A percentile compares a stretch with the other conserved stretches of the same genome.
Evolutionary conservation across 2,797 vertebrate genomes (phyloP).

Genomic region (Cichlasoma orientale): DNA sequence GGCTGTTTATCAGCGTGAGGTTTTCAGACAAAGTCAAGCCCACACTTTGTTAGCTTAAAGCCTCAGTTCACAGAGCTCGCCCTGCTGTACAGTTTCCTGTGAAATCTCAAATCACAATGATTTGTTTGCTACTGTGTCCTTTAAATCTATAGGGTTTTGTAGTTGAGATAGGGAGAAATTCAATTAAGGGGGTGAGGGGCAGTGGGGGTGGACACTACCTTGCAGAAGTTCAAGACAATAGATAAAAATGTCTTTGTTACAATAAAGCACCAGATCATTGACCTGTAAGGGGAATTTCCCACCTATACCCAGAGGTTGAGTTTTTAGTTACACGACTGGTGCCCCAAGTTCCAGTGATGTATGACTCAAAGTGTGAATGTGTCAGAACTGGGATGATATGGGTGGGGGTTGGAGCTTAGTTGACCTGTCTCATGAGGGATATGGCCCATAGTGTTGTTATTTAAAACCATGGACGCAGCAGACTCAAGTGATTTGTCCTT

Average conservation of each 20-base stretch:
- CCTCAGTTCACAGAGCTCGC: slow-evolving; percentile 58
- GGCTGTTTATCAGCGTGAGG: slow-evolving; percentile 77
- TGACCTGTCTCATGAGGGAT: slow-evolving; percentile 71
- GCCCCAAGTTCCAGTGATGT: slow-evolving; percentile 74
- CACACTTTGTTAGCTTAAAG: slow-evolving; percentile 70
- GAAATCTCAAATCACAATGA: slow-evolving; percentile 59
- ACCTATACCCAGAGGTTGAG: slow-evolving; percentile 61
- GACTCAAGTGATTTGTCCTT: slow-evolving; percentile 65
- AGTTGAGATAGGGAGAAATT: slow-evolving; percentile 26
- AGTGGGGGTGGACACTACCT: background rate
- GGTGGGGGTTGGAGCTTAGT: slow-evolving; percentile 62
- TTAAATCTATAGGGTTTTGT: slow-evolving; percentile 35
- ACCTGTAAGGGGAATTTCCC: slow-evolving; percentile 70
- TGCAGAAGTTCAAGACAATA: slow-evolving; percentile 43
- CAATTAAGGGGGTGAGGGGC: background rate
- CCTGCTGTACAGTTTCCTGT: slow-evolving; percentile 52
- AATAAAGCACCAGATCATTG: slow-evolving; percentile 41
- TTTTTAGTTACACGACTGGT: slow-evolving; percentile 78
- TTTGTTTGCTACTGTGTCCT: slow-evolving; percentile 45
- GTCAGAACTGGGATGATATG: slow-evolving; percentile 65
- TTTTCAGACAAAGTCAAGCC: slow-evolving; percentile 72
- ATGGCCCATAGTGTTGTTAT: slow-evolving; percentile 74
- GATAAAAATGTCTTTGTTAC: slow-evolving; percentile 36
- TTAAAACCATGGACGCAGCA: slow-evolving; percentile 69
- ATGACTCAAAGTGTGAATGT: slow-evolving; percentile 71